These are phyloP conservation scores for Lochmaea crataegi DNA, from an alignment of 2,888 invertebrate genomes.

Conservation along the genomic window DNA sequence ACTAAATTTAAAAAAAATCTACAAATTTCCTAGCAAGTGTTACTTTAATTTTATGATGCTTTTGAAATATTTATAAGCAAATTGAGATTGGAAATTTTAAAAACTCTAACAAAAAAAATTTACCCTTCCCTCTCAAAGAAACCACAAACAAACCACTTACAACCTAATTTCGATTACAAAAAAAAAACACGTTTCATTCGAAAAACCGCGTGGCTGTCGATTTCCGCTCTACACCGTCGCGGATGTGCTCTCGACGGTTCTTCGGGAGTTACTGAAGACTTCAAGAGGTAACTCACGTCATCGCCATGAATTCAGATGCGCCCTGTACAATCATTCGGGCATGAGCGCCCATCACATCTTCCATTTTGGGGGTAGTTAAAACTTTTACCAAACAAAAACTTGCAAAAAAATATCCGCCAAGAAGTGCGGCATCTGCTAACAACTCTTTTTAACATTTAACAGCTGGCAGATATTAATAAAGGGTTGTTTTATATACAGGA, in stretches of 20 bases:
- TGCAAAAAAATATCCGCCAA: not conserved
- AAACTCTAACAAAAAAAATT: not conserved
- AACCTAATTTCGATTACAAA: not conserved
- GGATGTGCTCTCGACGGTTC: conserved; percentile 42
- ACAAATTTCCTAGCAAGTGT: too few species aligned
- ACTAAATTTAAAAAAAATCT: too few species aligned
- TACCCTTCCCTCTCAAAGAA: not conserved
- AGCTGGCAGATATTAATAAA: not conserved
- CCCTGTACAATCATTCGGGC: conserved; percentile 43
- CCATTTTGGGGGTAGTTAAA: not conserved
- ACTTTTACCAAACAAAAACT: not conserved
- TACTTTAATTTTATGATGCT: too few species aligned
- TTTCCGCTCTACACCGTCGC: conserved; percentile 40
- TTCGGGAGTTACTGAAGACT: conserved; percentile 47
- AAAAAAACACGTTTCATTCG: conserved; percentile 23
- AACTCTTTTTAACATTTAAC: not conserved
- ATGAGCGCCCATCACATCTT: not conserved
- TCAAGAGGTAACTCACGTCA: conserved; percentile 38
- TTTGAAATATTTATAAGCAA: too few species aligned
- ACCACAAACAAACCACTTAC: not conserved
- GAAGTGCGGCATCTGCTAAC: not conserved
- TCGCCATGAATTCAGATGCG: conserved; percentile 48
- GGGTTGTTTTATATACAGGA: too few species aligned
- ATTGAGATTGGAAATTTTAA: too few species aligned
- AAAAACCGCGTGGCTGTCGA: conserved; percentile 46